Conservation (phyloP, 2,797 vertebrate genomes). For the Fistularia commersonii region DNA sequence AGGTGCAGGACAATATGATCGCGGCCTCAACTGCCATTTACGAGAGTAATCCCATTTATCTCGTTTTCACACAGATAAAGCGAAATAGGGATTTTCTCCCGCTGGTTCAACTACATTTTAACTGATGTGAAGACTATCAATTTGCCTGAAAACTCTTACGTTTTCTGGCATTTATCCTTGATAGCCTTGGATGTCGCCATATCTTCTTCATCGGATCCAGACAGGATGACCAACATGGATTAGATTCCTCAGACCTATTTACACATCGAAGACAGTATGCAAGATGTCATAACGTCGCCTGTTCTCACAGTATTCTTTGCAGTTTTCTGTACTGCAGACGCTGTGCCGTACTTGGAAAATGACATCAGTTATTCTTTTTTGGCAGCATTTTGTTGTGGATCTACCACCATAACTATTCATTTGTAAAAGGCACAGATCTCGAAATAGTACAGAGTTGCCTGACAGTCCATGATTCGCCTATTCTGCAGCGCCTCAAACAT, state of each 20-base stretch:
- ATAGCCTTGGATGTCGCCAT: slow-evolving; percentile 13
- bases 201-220: slow-evolving; percentile 16
- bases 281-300: not conserved
- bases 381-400: slow-evolving; percentile 8
- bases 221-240: slow-evolving; percentile 14
- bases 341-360: slow-evolving; percentile 7
- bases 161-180: slow-evolving; percentile 2
- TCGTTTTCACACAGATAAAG: slow-evolving; percentile 10
- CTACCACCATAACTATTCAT: slow-evolving; percentile 10
- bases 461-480: not conserved
- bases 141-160: not conserved
- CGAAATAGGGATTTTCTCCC: slow-evolving; percentile 7
- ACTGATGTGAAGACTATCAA: slow-evolving; percentile 8
- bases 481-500: slow-evolving; percentile 1
- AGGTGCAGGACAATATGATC: not conserved
- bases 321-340: slow-evolving; percentile 12
- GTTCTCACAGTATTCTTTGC: slow-evolving; percentile 4
- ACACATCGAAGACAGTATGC: slow-evolving; percentile 6
- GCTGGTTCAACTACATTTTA: not conserved
- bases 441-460: slow-evolving; percentile 8
- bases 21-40: slow-evolving; percentile 31
- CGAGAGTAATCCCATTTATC: slow-evolving; percentile 14
- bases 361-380: slow-evolving; percentile 8
- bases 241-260: slow-evolving; percentile 6
- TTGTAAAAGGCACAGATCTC: slow-evolving; percentile 13